Evolutionary conservation across 2,113 vertebrate species (phyloP), one percentile per base, ranked within the genome.

Genomic region (Centropristis striata): DNA sequence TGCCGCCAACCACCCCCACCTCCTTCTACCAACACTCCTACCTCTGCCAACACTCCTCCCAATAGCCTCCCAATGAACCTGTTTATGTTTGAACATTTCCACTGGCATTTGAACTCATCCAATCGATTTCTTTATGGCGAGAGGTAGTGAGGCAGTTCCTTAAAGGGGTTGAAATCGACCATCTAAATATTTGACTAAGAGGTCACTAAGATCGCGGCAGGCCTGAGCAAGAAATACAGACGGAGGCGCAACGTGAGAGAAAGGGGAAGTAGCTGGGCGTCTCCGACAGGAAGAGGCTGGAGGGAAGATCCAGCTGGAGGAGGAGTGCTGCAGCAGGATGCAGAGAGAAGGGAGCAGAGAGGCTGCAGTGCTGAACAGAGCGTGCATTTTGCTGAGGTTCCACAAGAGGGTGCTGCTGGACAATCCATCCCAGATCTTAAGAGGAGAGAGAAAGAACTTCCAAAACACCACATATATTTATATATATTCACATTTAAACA

Each of bases 321-420:
- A 80, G 47, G 64, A 86, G 69, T 75, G 81, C 88, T 70, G 80
- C 90, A 89, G 84, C 83, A 85, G 77, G 80, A 82, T 72, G 73
- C 79, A 79, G 51, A 75, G 60, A 80, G 65, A 77, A 51, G 28
- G 49, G 63, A 81, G 55, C 60, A 44, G 54, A 53, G 42, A 63
- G 21, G 83, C 70, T 83, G 77, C 78, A 81, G 77, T 79, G 61
- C 50, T 51, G 12, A 54, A 58, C 49, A 49, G 9, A 63, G 67
- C 37, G 13, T 86, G 85, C 86, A 90, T 65, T 93, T 85, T 76
- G 64, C 37, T 14, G 10, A 85, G 75, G 49, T 83, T 93, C 97
- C 98, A 98, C 97, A 97, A 99, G 98, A 98, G 98, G 97, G 97
- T 96, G 98, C 97, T 96, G 96, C 96, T 97, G 96, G 94, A 96